Percentiles rank a stretch among this genome's conserved stretches.
Evolutionary conservation across 2,113 vertebrate genomes (phyloP).

Genomic region (Heliornis fulica): DNA sequence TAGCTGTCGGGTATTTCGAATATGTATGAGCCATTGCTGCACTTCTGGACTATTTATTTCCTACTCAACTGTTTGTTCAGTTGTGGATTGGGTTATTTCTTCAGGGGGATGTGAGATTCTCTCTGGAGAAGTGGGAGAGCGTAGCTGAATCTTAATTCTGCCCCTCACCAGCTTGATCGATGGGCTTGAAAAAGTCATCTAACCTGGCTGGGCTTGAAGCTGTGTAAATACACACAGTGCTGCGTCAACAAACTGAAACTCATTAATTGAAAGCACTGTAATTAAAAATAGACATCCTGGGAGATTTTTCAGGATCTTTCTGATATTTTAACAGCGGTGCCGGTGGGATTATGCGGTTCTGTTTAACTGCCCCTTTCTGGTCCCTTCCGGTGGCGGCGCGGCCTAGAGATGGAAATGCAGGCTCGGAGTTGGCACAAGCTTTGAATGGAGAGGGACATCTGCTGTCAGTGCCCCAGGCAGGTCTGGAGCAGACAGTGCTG

Average conservation of each 20-base stretch:
- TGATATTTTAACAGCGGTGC: neutral
- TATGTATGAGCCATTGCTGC: neutral
- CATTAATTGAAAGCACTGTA: neutral
- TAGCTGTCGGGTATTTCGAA: neutral
- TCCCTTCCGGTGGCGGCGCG: neutral
- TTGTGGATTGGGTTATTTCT: neutral
- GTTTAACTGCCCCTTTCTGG: neutral
- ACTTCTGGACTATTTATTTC: neutral
- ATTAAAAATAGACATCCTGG: neutral
- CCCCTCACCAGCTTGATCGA: neutral
- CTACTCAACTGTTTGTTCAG: neutral
- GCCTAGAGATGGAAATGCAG: neutral
- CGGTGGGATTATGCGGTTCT: neutral
- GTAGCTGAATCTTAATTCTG: neutral
- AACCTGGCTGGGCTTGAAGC: neutral
- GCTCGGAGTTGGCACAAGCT: neutral
- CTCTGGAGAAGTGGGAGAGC: neutral
- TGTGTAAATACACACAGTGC: neutral
- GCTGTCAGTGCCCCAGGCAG: neutral
- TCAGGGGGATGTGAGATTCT: neutral
- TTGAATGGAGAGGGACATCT: neutral
- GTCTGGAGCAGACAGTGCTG: slow-evolving; percentile 1
- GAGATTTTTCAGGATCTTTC: neutral
- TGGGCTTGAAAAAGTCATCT: neutral
- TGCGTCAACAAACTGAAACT: neutral